Evolutionary conservation across 2,797 vertebrate species (phyloP).

Genomic region (Chelon auratus): DNA sequence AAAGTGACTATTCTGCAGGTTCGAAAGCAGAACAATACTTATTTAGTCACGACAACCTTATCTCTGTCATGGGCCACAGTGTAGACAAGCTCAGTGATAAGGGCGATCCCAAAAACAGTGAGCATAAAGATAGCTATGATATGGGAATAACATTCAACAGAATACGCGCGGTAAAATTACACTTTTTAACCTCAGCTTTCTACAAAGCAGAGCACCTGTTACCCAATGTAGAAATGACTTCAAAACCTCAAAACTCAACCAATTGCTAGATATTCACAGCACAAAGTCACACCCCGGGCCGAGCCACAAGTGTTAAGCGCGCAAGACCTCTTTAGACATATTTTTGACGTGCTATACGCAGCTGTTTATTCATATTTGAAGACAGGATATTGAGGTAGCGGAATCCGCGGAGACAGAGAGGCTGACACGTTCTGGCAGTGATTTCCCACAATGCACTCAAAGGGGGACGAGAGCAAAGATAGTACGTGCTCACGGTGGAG

Average conservation of each 20-base stretch:
- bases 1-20: neutral
- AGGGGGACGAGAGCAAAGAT: neutral
- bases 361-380: slow-evolving; percentile 2
- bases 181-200: neutral
- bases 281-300: neutral
- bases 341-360: neutral
- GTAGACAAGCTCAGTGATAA: slow-evolving; percentile 39
- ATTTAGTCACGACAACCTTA: slow-evolving; percentile 12
- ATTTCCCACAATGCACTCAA: slow-evolving; percentile 15
- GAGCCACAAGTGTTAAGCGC: no score
- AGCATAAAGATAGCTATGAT: neutral
- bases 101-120: slow-evolving; percentile 8
- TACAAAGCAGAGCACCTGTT: neutral
- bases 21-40: slow-evolving; percentile 19
- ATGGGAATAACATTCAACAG: neutral
- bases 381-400: neutral
- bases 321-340: neutral
- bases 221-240: neutral
- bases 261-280: neutral
- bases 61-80: slow-evolving; percentile 25
- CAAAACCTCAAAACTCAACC: neutral
- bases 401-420: slow-evolving; percentile 11
- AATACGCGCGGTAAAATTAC: neutral
- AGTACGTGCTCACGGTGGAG: slow-evolving; percentile 11
- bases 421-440: slow-evolving; percentile 20